phyloP scores from a whole-genome alignment of 2,113 vertebrate genomes.

The Sclerurus mexicanus region DNA sequence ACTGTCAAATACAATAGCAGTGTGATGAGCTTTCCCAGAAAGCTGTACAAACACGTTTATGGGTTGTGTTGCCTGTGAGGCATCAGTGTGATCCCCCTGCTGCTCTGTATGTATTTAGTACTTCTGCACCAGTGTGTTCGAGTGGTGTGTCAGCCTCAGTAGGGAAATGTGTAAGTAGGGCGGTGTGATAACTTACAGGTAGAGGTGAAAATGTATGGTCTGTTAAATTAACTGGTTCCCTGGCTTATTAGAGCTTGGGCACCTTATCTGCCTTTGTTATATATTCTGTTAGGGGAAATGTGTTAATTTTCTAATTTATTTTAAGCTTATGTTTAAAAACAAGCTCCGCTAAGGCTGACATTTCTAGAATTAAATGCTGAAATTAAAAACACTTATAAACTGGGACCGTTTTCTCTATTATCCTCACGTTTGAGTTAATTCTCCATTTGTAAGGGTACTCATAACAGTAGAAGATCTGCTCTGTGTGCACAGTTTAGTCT shows the following conservation, averaged over 20 bases:
- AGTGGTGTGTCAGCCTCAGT: neutral
- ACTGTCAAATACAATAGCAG: neutral
- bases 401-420: neutral
- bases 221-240: slow-evolving; percentile 46
- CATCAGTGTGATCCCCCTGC: neutral
- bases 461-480: neutral
- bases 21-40: neutral
- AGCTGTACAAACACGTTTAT: neutral
- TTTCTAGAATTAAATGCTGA: neutral
- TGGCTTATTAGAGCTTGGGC: neutral
- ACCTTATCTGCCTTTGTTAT: neutral
- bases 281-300: neutral
- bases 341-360: neutral
- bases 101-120: neutral
- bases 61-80: neutral
- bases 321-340: neutral
- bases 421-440: neutral
- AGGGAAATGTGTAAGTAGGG: neutral
- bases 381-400: neutral
- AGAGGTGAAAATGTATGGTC: slow-evolving; percentile 65
- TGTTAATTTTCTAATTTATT: neutral
- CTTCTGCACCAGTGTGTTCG: neutral
- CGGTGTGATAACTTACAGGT: slow-evolving; percentile 39
- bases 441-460: neutral
- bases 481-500: neutral